Evolutionary conservation across 2,888 invertebrate species (phyloP), one percentile per base, ranked within the genome.

Genomic region (Eulithis prunata): DNA sequence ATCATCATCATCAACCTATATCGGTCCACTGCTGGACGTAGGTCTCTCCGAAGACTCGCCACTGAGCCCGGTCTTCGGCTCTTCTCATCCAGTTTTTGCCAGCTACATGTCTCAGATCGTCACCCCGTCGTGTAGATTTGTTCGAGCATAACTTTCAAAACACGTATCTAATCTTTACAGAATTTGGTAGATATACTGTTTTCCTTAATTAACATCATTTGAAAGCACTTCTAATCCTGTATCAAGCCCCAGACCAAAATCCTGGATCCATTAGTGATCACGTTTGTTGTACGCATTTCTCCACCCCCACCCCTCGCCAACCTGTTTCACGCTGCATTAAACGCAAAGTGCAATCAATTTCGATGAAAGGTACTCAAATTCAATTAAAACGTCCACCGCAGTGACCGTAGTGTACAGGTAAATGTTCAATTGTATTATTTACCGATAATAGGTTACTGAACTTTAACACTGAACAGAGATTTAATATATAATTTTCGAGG

Each of bases 281-380:
- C 46, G 60, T 62, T 59, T 14, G 4, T 56, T 36, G 41, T 54
- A 49, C 59, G 63, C 67, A 57, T 61, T 57, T 51, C 13, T 58
- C 45, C 14, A 43, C 49, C 55, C 59, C 3, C 57, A 36, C 66
- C 55, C 57, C 13, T 32, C 49, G 8, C 59, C 57, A 49, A 64
- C 67, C 63, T 61, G 56, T 64, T 57, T 57, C 54, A 60, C 62
- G 38, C 32, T 67, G 66, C 59, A 47, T 28, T 28, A 59, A 58
- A 43, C 46, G 51, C 53, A 6, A 60, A 49, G 63, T 67, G 60
- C 67, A 67, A 64, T 67, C 63, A 64, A 61, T 60, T 64, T 60
- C 10, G 52, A 63, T 57, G 52, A 56, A 53, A 47, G 43, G 53
- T 45, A 53, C 32, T 28, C 45, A 41, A 52, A 55, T 59, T 64